Evolutionary conservation across 2,113 vertebrate genomes (phyloP).

Genomic region (Trichechus manatus): DNA sequence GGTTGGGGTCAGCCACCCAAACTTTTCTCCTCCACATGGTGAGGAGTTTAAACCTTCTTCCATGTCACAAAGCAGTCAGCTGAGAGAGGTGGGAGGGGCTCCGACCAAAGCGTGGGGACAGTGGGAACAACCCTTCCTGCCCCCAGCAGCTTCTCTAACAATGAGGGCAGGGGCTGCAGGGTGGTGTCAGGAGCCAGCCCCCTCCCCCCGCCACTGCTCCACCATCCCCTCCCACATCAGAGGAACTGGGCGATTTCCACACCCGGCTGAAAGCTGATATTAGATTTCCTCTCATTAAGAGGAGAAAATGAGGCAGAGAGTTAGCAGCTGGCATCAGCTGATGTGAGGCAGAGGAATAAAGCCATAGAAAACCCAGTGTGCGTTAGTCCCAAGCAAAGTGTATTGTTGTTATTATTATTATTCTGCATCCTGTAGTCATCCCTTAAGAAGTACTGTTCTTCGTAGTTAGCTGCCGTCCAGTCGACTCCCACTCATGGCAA

Average conservation of each 20-base stretch:
- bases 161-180: neutral
- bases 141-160: accelerated
- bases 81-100: slow-evolving; percentile 42
- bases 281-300: slow-evolving; percentile 61
- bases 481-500: neutral
- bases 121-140: neutral
- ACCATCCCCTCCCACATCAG: neutral
- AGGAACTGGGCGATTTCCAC: slow-evolving; percentile 16
- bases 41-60: slow-evolving; percentile 86
- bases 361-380: neutral
- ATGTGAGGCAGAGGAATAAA: neutral
- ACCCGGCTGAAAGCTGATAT: slow-evolving; percentile 54
- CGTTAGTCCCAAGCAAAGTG: neutral
- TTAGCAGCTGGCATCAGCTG: neutral
- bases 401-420: neutral
- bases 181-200: neutral
- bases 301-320: slow-evolving; percentile 59
- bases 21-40: slow-evolving; percentile 84
- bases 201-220: neutral
- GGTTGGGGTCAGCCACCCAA: slow-evolving; percentile 90
- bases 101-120: neutral
- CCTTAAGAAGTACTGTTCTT: neutral
- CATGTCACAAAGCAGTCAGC: slow-evolving; percentile 73
- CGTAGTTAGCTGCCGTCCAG: neutral
- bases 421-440: neutral